Percentiles rank a stretch among this genome's conserved stretches.
These are phyloP conservation scores for Rhynchonema sp. DNA, from an alignment of 2,888 invertebrate genomes.

Conservation along the genomic window DNA sequence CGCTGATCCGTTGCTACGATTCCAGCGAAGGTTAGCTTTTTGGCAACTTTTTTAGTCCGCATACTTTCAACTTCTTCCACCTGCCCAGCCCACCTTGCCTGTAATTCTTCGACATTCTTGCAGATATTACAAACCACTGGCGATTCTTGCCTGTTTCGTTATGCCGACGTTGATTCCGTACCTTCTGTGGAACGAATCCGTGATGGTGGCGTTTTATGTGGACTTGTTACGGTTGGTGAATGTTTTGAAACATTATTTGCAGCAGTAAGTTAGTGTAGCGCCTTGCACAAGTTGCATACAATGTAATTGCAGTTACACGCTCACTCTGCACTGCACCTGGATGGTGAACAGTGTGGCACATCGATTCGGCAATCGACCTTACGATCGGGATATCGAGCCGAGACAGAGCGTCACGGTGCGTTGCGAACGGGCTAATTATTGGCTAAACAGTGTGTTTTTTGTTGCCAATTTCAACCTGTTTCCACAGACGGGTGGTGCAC, in stretches of 20 bases:
- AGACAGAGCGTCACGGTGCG: constrained; percentile 8
- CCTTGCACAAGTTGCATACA: not conserved
- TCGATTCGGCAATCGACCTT: constrained; percentile 7
- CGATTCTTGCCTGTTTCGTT: constrained; percentile 56
- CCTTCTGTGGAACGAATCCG: constrained; percentile 57
- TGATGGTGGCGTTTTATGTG: constrained; percentile 56
- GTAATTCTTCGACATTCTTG: not conserved
- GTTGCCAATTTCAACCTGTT: too few species aligned
- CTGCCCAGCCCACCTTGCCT: too few species aligned
- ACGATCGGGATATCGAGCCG: constrained; percentile 27
- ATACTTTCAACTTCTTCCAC: not conserved
- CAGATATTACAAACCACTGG: constrained; percentile 49
- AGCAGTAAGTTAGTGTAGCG: not conserved
- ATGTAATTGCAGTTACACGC: constrained; percentile 43
- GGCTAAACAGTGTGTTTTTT: too few species aligned
- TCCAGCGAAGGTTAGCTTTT: constrained; percentile 52
- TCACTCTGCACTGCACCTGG: constrained; percentile 68
- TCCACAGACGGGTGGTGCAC: too few species aligned
- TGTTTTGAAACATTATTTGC: not conserved
- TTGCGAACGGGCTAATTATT: too few species aligned
- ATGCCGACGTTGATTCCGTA: constrained; percentile 57
- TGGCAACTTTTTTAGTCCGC: not conserved
- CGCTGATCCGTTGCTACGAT: constrained; percentile 52
- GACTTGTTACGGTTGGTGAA: constrained; percentile 41
- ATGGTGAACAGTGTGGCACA: constrained; percentile 10